These are phyloP conservation scores for Drusus annulatus DNA, from an alignment of 1,140 invertebrate species.

Conservation along the genomic window DNA sequence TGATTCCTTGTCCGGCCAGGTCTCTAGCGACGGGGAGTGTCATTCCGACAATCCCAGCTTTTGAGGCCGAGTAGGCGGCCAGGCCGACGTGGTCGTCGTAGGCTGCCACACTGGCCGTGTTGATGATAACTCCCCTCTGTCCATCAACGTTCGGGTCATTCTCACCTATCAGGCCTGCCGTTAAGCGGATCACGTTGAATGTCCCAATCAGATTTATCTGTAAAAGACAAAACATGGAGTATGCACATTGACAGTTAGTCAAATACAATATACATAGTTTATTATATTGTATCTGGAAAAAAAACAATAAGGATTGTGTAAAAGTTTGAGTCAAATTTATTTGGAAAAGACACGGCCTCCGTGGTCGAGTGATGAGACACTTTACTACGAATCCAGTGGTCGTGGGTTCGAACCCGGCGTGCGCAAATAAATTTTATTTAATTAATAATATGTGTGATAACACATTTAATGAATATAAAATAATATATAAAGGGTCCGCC, in stretches of 20 bases:
- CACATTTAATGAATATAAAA: no score
- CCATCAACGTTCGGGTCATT: conserved; percentile 87
- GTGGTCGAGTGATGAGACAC: no score
- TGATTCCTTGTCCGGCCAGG: conserved; percentile 83
- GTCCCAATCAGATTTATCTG: conserved; percentile 92
- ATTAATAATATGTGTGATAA: no score
- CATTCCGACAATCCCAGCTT: conserved; percentile 93
- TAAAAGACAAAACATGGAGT: conserved; percentile 52
- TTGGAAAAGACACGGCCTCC: no score
- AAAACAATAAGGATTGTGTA: no score
- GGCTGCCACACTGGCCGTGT: conserved; percentile 96
- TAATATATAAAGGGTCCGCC: no score
- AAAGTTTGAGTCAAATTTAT: no score
- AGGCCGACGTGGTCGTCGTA: conserved; percentile 98
- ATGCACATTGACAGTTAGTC: neutral
- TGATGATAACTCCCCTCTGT: conserved; percentile 93
- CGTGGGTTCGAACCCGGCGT: no score
- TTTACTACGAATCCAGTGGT: no score
- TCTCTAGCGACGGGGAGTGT: conserved; percentile 96
- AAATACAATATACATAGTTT: neutral
- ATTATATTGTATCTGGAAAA: no score
- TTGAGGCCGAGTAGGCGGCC: conserved; percentile 91
- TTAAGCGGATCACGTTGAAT: conserved; percentile 93
- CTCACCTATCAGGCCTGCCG: conserved; percentile 85
- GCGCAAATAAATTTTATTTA: no score